A percentile compares a stretch with the other conserved stretches of the same genome.
These are phyloP conservation scores for Brachionus asplanchnoidis DNA, from an alignment of 1,140 invertebrate genomes.

Conservation along the genomic window DNA sequence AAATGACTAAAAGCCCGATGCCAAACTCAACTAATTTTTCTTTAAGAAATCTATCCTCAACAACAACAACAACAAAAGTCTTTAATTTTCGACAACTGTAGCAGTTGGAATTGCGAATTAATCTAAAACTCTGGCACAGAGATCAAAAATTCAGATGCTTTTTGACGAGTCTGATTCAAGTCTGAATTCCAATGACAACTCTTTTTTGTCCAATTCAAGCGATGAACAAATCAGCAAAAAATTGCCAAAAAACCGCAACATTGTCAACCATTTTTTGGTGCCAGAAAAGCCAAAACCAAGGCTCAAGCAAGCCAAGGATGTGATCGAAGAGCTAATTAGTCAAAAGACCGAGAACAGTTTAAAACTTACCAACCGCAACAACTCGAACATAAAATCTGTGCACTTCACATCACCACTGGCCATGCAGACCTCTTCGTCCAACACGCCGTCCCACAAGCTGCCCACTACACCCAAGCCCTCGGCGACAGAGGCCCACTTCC, in stretches of 20 bases:
- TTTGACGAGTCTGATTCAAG: conserved; percentile 10
- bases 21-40: neutral
- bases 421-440: neutral
- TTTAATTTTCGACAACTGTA: neutral
- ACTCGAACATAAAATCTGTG: neutral
- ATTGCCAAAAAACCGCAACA: neutral
- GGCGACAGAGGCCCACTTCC: neutral
- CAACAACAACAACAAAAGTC: neutral
- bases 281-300: neutral
- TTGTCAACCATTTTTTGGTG: conserved; percentile 7
- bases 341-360: neutral
- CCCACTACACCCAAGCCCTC: neutral
- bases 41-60: neutral
- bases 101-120: neutral
- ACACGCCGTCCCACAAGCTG: neutral
- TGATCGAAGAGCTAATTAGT: neutral
- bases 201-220: conserved; percentile 26
- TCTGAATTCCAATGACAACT: conserved; percentile 6
- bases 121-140: neutral
- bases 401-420: neutral
- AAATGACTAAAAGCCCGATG: neutral
- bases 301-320: neutral
- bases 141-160: conserved; percentile 7
- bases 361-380: neutral
- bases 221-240: neutral